Evolutionary conservation across 2,888 invertebrate genomes (phyloP).

Genomic region (Pammene fasciana): DNA sequence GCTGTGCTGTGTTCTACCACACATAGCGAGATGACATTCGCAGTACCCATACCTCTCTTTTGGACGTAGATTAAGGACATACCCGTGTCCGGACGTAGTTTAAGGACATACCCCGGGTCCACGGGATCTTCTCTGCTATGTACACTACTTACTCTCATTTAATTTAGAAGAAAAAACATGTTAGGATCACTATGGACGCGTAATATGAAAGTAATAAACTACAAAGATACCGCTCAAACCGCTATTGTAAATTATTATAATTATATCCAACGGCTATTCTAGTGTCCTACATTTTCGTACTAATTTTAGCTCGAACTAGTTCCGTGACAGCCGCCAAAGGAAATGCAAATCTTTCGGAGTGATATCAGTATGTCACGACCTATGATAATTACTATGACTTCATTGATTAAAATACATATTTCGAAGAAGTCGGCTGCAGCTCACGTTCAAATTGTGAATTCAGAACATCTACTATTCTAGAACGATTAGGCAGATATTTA

Average conservation of each 20-base stretch:
- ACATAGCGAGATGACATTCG: too few relatives aligned
- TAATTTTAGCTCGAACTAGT: slow-evolving; percentile 20
- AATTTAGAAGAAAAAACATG: too few relatives aligned
- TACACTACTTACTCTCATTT: too few relatives aligned
- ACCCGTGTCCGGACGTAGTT: too few relatives aligned
- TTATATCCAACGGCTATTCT: too few relatives aligned
- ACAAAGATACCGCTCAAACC: neutral
- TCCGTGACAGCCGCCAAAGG: slow-evolving; percentile 29
- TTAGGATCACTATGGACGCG: neutral
- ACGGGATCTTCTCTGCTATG: too few relatives aligned
- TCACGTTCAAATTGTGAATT: neutral
- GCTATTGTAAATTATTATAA: neutral
- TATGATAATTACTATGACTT: slow-evolving; percentile 28
- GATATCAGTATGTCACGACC: slow-evolving; percentile 28
- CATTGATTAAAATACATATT: slow-evolving; percentile 12
- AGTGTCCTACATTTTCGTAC: slow-evolving; percentile 5
- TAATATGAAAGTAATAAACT: neutral
- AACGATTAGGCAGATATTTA: too few relatives aligned
- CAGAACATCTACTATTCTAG: too few relatives aligned
- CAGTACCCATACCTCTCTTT: too few relatives aligned
- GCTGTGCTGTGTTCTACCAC: too few relatives aligned
- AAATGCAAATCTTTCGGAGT: slow-evolving; percentile 26
- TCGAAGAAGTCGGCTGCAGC: neutral
- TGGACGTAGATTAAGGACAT: too few relatives aligned
- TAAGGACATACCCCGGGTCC: too few relatives aligned